Evolutionary conservation across 1,140 invertebrate species (phyloP).

Genomic region (Myzus persicae): DNA sequence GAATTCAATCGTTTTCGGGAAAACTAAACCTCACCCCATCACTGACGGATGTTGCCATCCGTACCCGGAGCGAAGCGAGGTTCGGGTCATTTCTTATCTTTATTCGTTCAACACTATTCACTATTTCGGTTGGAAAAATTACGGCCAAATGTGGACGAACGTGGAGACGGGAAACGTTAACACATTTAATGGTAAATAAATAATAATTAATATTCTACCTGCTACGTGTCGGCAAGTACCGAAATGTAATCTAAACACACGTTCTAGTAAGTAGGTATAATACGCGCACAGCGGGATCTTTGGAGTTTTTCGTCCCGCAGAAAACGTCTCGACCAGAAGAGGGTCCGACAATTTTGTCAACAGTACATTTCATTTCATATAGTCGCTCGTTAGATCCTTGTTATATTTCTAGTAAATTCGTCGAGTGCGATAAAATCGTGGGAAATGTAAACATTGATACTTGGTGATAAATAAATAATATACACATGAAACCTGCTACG

Average conservation of each 20-base stretch:
- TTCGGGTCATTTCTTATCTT: too few relatives aligned
- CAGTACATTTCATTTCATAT: too few relatives aligned
- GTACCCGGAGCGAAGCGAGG: neutral
- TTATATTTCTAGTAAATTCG: neutral
- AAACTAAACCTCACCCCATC: neutral
- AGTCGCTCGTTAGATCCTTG: too few relatives aligned
- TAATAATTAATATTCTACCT: neutral
- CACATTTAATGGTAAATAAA: neutral
- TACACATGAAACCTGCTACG: too few relatives aligned
- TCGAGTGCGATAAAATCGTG: too few relatives aligned
- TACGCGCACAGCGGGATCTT: neutral
- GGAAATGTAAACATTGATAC: too few relatives aligned
- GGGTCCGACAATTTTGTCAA: too few relatives aligned
- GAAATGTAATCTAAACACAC: neutral
- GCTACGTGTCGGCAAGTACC: neutral
- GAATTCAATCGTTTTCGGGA: neutral
- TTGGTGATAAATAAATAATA: too few relatives aligned
- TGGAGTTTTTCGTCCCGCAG: neutral
- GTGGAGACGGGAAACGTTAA: neutral
- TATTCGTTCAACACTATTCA: too few relatives aligned
- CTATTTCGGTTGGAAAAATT: neutral
- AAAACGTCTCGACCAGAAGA: neutral
- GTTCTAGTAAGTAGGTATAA: neutral
- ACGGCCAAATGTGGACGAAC: neutral
- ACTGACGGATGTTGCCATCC: neutral